Base-by-base conservation (phyloP, 2,113 vertebrate genomes). In the Trogon melanurus region DNA sequence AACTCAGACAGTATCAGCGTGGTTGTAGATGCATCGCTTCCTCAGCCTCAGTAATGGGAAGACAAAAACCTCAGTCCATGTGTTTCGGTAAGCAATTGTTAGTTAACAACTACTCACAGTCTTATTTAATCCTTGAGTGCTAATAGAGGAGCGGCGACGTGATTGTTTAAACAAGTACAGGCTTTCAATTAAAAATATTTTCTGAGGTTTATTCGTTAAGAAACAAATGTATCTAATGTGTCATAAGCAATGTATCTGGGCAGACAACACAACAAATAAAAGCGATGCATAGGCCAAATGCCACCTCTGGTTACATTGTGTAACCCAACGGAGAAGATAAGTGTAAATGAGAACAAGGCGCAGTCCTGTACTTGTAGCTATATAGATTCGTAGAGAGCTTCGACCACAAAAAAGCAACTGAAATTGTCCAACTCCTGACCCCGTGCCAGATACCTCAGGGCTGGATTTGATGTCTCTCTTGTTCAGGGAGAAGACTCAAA, bases 321-420 rank as follows among this genome's bases (percentile, higher is more conserved):
- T 88, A 93, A 88, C n/a, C 34, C 73, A 89, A 29, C 27, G 45
- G 65, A 75, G 83, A 81, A 69, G 92, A 92, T 92, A 84, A 6
- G 13, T 92, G 83, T 84, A 93, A 96, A 96, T 94, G 83, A 92
- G 92, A 94, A 94, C 90, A 96, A 92, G 93, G 61, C 32, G 0
- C 20, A 54, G 72, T 34, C 32, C 50, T 93, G 5, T 64, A 75
- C 92, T 75, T 93, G 83, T 81, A 81, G 75, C 85, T 94, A 56
- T 94, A 87, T 89, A 89, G 80, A 84, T 89, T 91, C 66, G 62
- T 17, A 69, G 86, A 87, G 76, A 91, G 70, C 73, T 85, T 65
- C 81, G 61, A 79, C 91, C 88, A 94, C 93, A 95, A 71, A 84
- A 95, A 94, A 96, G 85, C 44, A 26, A 38, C 69, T 89, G 75